A percentile compares a stretch with the other conserved stretches of the same genome.
These are phyloP conservation scores for Scotopteryx bipunctaria DNA, from an alignment of 2,888 invertebrate genomes.

Conservation along the genomic window DNA sequence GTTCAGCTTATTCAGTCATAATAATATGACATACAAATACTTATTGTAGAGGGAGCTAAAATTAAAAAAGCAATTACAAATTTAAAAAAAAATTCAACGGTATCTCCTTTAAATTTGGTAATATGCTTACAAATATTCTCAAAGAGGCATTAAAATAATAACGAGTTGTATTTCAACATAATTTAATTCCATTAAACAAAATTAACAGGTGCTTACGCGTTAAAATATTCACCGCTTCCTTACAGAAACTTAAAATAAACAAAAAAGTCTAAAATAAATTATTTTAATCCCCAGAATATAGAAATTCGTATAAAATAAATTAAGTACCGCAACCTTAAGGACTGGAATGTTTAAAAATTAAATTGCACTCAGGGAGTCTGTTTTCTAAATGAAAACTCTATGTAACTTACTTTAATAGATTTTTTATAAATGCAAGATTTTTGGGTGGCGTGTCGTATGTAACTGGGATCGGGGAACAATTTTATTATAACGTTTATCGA, in stretches of 20 bases:
- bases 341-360: conserved; percentile 50
- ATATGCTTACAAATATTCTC: no score
- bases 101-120: no score
- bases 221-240: conserved; percentile 58
- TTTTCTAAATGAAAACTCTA: conserved; percentile 56
- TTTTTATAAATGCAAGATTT: conserved; percentile 75
- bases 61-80: no score
- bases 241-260: conserved; percentile 49
- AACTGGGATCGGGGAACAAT: conserved; percentile 43
- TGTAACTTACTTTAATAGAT: conserved; percentile 64
- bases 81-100: no score
- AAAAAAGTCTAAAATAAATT: conserved; percentile 44
- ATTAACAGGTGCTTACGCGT: conserved; percentile 69
- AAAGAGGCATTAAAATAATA: conserved; percentile 21
- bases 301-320: conserved; percentile 43
- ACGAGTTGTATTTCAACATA: conserved; percentile 65
- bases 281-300: conserved; percentile 47
- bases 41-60: no score
- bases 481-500: no score
- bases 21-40: no score
- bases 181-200: conserved; percentile 79
- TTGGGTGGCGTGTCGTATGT: conserved; percentile 69
- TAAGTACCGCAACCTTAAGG: conserved; percentile 59
- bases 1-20: no score
- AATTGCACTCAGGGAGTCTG: conserved; percentile 74